Conservation (phyloP, 1,140 invertebrate genomes). For the Ooceraea biroi region DNA sequence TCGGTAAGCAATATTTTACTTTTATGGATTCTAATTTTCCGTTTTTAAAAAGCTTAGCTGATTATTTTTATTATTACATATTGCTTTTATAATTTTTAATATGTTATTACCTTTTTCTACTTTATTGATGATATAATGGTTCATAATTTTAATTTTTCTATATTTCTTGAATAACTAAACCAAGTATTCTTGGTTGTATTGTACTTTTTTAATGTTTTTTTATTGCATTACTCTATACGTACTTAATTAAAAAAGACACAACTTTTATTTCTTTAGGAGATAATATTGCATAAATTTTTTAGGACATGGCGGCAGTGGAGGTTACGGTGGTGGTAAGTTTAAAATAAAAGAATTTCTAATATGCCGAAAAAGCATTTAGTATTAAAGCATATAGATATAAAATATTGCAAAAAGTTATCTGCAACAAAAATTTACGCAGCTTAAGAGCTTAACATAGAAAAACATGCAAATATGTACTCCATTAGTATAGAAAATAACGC, state of each 20-base stretch:
- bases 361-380: neutral
- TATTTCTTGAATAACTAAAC: neutral
- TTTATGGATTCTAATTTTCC: neutral
- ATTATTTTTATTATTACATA: neutral
- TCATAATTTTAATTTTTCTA: neutral
- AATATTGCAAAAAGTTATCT: neutral
- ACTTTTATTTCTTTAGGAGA: neutral
- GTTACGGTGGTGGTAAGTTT: constrained; percentile 29
- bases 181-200: neutral
- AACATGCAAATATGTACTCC: neutral
- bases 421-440: neutral
- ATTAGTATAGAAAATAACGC: neutral
- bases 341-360: neutral
- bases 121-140: neutral
- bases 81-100: neutral
- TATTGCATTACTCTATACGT: neutral
- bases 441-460: constrained; percentile 8
- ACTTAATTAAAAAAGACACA: neutral
- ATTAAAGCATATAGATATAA: neutral
- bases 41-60: neutral
- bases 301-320: constrained; percentile 21
- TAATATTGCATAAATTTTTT: constrained; percentile 24
- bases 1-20: neutral
- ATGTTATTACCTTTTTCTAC: neutral
- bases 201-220: neutral